Evolutionary conservation across 2,797 vertebrate species (phyloP).

Genomic region (Enteromius thamalakanensis): DNA sequence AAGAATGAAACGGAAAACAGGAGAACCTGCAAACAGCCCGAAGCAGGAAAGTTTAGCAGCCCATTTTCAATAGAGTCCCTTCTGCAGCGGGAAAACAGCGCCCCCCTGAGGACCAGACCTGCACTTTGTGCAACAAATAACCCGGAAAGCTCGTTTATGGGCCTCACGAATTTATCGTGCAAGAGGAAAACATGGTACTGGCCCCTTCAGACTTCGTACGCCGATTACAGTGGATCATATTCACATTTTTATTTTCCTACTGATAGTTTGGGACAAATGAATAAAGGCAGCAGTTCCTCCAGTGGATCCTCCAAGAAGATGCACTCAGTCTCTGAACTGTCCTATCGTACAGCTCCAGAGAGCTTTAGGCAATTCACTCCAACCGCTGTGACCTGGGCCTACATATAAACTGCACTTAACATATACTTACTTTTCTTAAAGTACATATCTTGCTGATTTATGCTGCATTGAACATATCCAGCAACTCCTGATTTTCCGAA

Average conservation of each 20-base stretch:
- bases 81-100: conserved; percentile 22
- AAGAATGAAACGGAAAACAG: neutral
- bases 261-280: neutral
- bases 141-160: neutral
- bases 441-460: neutral
- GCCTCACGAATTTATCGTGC: neutral
- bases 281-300: neutral
- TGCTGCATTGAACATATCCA: neutral
- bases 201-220: neutral
- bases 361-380: neutral
- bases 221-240: neutral
- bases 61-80: conserved; percentile 33
- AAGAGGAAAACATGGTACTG: neutral
- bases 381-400: neutral
- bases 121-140: neutral
- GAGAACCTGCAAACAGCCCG: neutral
- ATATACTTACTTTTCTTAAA: neutral
- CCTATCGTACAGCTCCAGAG: neutral
- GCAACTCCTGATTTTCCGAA: neutral
- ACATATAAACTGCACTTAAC: conserved; percentile 1
- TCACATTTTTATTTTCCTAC: neutral
- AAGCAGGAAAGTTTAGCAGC: neutral
- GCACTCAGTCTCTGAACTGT: neutral
- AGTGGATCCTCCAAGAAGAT: neutral
- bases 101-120: neutral